Percentiles rank a stretch among this genome's conserved stretches.
These are phyloP conservation scores for Monochamus alternatus DNA, from an alignment of 2,888 invertebrate genomes.

Conservation along the genomic window DNA sequence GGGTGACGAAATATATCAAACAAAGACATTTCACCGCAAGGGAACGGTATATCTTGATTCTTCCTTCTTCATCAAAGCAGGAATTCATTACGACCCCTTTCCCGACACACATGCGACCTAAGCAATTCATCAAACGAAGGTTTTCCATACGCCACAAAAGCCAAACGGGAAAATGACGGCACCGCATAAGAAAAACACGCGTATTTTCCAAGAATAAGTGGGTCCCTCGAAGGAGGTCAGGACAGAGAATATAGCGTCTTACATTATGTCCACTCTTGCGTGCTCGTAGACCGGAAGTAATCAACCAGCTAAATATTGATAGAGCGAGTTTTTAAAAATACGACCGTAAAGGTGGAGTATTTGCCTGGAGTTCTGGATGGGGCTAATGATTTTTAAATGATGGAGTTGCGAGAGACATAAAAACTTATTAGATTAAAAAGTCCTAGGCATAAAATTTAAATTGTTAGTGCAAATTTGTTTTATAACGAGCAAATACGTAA, in stretches of 20 bases:
- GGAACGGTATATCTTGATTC: too few relatives aligned
- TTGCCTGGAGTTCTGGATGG: neutral
- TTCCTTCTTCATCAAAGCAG: too few relatives aligned
- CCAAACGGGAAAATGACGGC: constrained; percentile 18
- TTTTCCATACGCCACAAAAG: neutral
- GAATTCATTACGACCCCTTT: neutral
- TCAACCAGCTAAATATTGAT: constrained; percentile 35
- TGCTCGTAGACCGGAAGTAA: constrained; percentile 39
- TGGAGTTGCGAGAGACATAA: neutral
- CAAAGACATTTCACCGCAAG: too few relatives aligned
- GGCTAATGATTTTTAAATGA: constrained; percentile 28
- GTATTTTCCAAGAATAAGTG: constrained; percentile 16
- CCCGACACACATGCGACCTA: neutral
- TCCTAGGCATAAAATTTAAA: neutral
- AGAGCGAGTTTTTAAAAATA: neutral
- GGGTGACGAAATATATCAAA: too few relatives aligned
- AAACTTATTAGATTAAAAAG: constrained; percentile 8
- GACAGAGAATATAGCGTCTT: constrained; percentile 9
- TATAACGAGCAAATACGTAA: too few relatives aligned
- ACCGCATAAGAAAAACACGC: neutral
- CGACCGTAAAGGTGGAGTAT: neutral
- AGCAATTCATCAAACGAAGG: neutral
- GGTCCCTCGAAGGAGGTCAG: constrained; percentile 35
- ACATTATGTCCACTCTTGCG: constrained; percentile 37
- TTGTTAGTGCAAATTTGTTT: neutral